These are phyloP conservation scores for Phycodurus eques DNA, from an alignment of 2,113 vertebrate genomes.

Conservation along the genomic window DNA sequence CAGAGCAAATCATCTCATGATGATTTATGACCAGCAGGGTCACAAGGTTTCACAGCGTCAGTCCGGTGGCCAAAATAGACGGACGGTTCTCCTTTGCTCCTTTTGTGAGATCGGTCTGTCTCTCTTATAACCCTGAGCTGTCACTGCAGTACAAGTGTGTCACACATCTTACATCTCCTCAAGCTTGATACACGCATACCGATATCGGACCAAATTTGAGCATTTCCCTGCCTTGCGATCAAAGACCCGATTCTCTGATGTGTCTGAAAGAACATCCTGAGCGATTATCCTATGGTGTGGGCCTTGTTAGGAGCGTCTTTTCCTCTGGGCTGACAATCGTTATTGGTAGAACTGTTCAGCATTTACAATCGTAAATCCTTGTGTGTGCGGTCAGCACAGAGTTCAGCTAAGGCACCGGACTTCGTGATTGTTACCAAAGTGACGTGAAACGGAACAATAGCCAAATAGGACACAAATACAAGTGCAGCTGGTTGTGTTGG, in stretches of 20 bases:
- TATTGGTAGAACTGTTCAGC: too few species aligned
- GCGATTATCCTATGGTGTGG: too few species aligned
- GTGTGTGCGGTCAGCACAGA: too few species aligned
- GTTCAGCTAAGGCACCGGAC: too few species aligned
- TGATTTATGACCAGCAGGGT: slow-evolving; percentile 49
- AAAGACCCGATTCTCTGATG: background rate
- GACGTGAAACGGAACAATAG: too few species aligned
- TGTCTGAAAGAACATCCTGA: too few species aligned
- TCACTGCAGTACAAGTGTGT: slow-evolving; percentile 15
- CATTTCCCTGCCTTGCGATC: background rate
- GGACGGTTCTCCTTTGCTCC: background rate
- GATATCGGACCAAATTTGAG: background rate
- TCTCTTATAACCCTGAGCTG: slow-evolving; percentile 17
- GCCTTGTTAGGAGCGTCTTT: too few species aligned
- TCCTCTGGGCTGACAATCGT: too few species aligned
- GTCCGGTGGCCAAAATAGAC: slow-evolving; percentile 51
- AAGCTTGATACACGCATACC: background rate
- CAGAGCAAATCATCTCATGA: slow-evolving; percentile 27
- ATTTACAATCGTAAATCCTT: too few species aligned
- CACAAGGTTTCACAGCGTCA: slow-evolving; percentile 28
- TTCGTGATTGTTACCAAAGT: too few species aligned
- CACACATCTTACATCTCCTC: slow-evolving; percentile 2
- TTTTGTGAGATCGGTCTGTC: slow-evolving; percentile 31
- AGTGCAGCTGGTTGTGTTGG: too few species aligned
- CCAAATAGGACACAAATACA: too few species aligned